A percentile compares a stretch with the other conserved stretches of the same genome.
Evolutionary conservation across 2,797 vertebrate genomes (phyloP).

Genomic region (Graptemys geographica): DNA sequence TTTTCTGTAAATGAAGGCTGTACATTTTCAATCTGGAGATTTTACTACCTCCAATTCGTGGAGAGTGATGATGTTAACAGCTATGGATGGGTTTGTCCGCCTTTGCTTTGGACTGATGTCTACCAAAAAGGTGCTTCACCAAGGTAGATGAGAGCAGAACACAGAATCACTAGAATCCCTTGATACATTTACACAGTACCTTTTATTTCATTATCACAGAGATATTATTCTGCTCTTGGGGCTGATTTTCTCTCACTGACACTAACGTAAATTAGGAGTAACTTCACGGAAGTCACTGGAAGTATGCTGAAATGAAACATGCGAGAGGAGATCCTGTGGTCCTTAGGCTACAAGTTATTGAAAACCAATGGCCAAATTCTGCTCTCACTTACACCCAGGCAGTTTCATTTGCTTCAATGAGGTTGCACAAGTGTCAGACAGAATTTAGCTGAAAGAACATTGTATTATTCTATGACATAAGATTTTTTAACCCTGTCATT

Average conservation of each 20-base stretch:
- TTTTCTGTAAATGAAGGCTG: neutral
- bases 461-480: neutral
- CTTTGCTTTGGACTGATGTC: neutral
- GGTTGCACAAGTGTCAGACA: neutral
- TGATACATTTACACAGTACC: neutral
- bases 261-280: neutral
- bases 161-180: neutral
- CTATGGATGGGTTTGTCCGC: neutral
- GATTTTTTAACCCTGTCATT: neutral
- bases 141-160: neutral
- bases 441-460: neutral
- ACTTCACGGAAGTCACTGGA: neutral
- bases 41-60: slow-evolving; percentile 8
- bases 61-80: neutral
- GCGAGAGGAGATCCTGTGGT: neutral
- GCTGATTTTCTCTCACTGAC: neutral
- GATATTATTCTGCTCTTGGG: neutral
- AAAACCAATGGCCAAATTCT: neutral
- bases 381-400: neutral
- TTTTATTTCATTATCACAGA: neutral
- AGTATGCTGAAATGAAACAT: neutral
- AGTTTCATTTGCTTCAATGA: neutral
- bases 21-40: neutral
- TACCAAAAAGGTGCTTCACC: neutral
- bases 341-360: neutral